Conservation (phyloP, 2,888 invertebrate species). For the Lordiphosa fenestrarum region DNA sequence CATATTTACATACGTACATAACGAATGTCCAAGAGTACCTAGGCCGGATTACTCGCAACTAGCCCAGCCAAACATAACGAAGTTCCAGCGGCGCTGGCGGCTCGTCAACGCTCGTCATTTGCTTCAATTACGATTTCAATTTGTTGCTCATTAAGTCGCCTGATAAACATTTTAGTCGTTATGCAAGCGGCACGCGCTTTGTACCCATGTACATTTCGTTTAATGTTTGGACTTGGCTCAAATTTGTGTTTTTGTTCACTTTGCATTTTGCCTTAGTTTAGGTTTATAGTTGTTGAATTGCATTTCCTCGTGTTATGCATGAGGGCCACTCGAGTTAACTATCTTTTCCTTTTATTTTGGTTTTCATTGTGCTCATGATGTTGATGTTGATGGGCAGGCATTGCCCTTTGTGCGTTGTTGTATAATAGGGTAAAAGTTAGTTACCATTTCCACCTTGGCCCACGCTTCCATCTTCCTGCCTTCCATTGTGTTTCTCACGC, state of each 20-base stretch:
- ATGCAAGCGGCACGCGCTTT: slow-evolving; percentile 60
- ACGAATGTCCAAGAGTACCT: background rate
- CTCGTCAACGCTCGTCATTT: slow-evolving; percentile 21
- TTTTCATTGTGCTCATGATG: slow-evolving; percentile 3
- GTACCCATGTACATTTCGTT: background rate
- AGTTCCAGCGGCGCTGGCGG: slow-evolving; percentile 10
- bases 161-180: slow-evolving; percentile 59
- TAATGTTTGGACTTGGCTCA: background rate
- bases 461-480: slow-evolving; percentile 30
- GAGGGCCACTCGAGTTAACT: slow-evolving; percentile 16
- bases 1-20: slow-evolving; percentile 1
- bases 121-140: slow-evolving; percentile 66
- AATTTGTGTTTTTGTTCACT: slow-evolving; percentile 1
- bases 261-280: slow-evolving; percentile 12
- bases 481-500: slow-evolving; percentile 60
- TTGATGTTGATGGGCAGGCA: slow-evolving; percentile 34
- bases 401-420: slow-evolving; percentile 53
- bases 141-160: slow-evolving; percentile 63
- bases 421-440: slow-evolving; percentile 61
- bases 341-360: background rate
- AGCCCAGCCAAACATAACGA: slow-evolving; percentile 1
- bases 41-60: background rate
- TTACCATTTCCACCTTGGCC: slow-evolving; percentile 25
- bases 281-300: slow-evolving; percentile 21
- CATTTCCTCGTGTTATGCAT: slow-evolving; percentile 52